Evolutionary conservation across 35 echinoderm and acorn worm species (phyloP), one percentile per base, ranked within the genome.

Genomic region (Ophiothrix spiculata): DNA sequence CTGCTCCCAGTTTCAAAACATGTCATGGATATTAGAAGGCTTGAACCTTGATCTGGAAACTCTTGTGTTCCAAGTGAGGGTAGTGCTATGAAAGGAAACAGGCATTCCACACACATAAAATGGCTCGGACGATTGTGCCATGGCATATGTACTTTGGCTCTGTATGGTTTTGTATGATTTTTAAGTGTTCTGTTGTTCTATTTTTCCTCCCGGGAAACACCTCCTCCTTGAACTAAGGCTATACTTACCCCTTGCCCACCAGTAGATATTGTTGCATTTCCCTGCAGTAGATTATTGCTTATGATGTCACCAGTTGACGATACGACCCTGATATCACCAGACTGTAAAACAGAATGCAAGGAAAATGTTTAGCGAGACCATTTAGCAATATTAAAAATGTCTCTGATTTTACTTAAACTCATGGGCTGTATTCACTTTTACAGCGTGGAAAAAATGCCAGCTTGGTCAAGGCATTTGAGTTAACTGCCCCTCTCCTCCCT

Each of bases 231-330:
- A n/a, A n/a, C n/a, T n/a, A n/a, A n/a, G n/a, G n/a, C n/a, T n/a
- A 10, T 49, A 10, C 31, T 56, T 89, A 89, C 87, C 80, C 80
- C 80, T 8, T 74, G 16, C 0, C 81, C 34, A 39, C 63, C 32
- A 29, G 87, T 89, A 75, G 39, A 73, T 36, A 89, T 74, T 12
- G 64, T 33, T 34, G 64, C 80, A 37, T 89, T 89, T 75, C 87
- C 87, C 69, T 89, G 87, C 16, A 89, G 74, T 0, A 89, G 60
- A 46, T 89, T 89, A 31, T 69, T 75, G 42, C 87, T 75, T 23
- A 74, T 89, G 14, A 89, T 40, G 29, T 83, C 69, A 28, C 87
- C 87, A 29, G 39, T 41, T 38, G 38, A 39, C 32, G 79, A 75
- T 38, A 42, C 46, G 31, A 89, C 19, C 13, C n/a, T 36, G 21